phyloP scores from a whole-genome alignment of 2,888 invertebrate genomes.

The Helobdella robusta region DNA sequence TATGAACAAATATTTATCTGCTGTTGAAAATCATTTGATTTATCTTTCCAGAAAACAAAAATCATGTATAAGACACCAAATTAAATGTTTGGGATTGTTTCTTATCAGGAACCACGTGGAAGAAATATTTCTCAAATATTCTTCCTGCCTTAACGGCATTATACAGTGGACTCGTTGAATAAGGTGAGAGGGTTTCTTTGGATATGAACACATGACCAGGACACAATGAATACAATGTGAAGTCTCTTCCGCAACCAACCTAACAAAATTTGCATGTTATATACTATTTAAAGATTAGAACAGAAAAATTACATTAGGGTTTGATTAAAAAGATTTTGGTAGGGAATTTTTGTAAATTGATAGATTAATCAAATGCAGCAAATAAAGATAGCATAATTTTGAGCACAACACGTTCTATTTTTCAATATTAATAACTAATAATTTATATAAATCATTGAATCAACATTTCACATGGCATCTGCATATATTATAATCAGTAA shows the following conservation, averaged over 20 bases:
- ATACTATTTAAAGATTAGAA: not conserved
- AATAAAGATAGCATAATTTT: too few relatives aligned
- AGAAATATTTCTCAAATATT: slow-evolving; percentile 70
- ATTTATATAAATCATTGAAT: not conserved
- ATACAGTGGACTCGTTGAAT: slow-evolving; percentile 69
- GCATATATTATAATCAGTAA: too few relatives aligned
- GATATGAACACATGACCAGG: slow-evolving; percentile 70
- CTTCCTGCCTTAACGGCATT: slow-evolving; percentile 56
- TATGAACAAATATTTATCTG: too few relatives aligned
- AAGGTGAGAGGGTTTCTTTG: slow-evolving; percentile 69
- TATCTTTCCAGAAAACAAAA: too few relatives aligned
- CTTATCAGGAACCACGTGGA: slow-evolving; percentile 64
- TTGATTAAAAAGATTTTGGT: too few relatives aligned
- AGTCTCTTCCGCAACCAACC: slow-evolving; percentile 73
- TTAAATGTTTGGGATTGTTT: slow-evolving; percentile 32
- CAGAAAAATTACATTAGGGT: too few relatives aligned
- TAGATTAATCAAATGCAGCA: too few relatives aligned
- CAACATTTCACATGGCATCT: not conserved
- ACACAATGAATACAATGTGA: slow-evolving; percentile 65
- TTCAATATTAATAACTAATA: not conserved
- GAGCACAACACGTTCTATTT: too few relatives aligned
- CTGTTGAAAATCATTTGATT: too few relatives aligned
- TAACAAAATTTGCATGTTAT: slow-evolving; percentile 48
- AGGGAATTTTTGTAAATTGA: too few relatives aligned
- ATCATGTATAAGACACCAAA: slow-evolving; percentile 29